Evolutionary conservation across 2,113 vertebrate species (phyloP), one percentile per base, ranked within the genome.

Genomic region (Platycercus adscitus): DNA sequence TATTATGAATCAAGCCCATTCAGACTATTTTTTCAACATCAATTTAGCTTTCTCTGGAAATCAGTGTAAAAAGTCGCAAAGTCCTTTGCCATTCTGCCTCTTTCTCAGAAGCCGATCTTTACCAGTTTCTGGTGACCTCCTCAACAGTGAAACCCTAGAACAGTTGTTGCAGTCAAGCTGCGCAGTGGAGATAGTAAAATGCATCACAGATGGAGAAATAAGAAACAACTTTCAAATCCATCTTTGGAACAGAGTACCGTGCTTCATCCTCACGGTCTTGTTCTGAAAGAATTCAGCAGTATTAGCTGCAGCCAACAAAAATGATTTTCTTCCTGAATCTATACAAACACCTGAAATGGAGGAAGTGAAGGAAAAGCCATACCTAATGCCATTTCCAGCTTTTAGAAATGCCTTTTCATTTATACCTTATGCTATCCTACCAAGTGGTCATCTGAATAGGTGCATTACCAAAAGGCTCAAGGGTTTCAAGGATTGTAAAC

Each of bases 21-120:
- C 72, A 53, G 33, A 35, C 39, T 68, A 13, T 17, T 88, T 94
- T 89, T 63, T 43, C 80, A 87, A 78, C 18, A 65, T 44, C 18
- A 75, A 71, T 39, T 63, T 29, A 71, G 43, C 64, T 69, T 65
- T 84, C 26, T 86, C 46, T 17, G 13, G 47, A 81, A 87, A 71
- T 28, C 19, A 52, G 47, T 6, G 10, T 60, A 81, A 63, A 26
- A 86, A 83, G 23, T 73, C 2, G 1, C 39, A 52, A 86, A 90
- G 35, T 47, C 39, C 44, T 82, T 77, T 80, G n/a, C 1, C 3
- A 61, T 70, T 83, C 88, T 90, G 88, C 88, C 85, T 61, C 31
- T 87, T 88, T 96, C 88, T 35, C 64, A 88, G 53, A 60, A 72
- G 23, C 69, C 47, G 86, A 39, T 93, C 94, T 95, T 93, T 86